Conservation (phyloP, 2,113 vertebrate genomes). For the Pseudolaguvia tuberculata region DNA sequence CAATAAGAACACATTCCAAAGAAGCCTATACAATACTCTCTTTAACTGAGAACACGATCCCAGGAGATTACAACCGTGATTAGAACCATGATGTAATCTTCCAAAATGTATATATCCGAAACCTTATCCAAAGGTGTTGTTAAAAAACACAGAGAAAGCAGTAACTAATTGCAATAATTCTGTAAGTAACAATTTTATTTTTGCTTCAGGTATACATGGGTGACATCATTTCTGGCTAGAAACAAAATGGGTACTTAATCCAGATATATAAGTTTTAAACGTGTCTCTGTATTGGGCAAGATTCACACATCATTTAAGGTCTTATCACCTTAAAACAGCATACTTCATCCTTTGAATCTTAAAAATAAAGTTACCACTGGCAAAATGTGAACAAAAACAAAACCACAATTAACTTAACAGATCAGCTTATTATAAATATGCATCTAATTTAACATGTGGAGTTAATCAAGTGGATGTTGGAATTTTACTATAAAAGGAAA, state of each 20-base stretch:
- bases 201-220: not conserved
- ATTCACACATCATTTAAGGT: constrained; percentile 7
- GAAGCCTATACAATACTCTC: not conserved
- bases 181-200: not conserved
- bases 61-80: constrained; percentile 4
- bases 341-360: not conserved
- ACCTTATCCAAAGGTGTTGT: not conserved
- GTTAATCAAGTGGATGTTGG: not conserved
- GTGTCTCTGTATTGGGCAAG: not conserved
- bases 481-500: constrained; percentile 25
- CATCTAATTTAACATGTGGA: constrained; percentile 7
- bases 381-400: not conserved
- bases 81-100: not conserved
- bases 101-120: not conserved
- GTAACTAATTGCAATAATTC: not conserved
- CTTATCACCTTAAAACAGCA: too few species aligned
- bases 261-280: not conserved
- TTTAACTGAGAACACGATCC: constrained; percentile 3
- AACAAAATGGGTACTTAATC: not conserved
- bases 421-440: constrained; percentile 24
- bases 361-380: not conserved
- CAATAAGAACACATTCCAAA: constrained; percentile 29
- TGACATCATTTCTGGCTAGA: constrained; percentile 11
- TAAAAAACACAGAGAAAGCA: not conserved
- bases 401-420: constrained; percentile 21